Evolutionary conservation across 2,797 vertebrate species (phyloP), one percentile per base, ranked within the genome.

Genomic region (Odontamblyopus lacepedii): DNA sequence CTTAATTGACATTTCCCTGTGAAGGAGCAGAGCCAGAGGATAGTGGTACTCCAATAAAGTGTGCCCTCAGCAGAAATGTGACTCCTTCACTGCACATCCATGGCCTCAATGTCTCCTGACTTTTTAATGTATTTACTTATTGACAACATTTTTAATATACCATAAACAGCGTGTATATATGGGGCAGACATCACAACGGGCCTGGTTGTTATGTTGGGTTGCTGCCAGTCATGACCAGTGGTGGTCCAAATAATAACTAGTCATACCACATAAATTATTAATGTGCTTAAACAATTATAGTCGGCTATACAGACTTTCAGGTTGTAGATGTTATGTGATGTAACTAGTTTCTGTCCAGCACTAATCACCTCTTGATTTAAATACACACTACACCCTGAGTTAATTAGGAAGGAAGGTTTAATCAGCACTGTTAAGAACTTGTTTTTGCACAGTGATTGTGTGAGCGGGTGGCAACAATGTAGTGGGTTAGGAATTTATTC

Each of bases 61-160:
- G 81, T 81, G 80, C 60, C 78, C 82, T 92, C 91, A 90, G 91
- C 90, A 91, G 92, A 91, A 94, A 93, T 90, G 74, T 78, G 86
- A 91, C 79, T 83, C 84, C 48, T 64, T 67, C 69, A 65, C 67
- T 50, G 67, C n/a, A 70, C 78, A 77, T 79, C 78, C 66, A 68
- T 87, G 83, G 71, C 60, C 77, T 83, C 63, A 82, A 78, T 88
- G 83, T 88, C 81, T 87, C 73, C 81, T 83, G 51, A 79, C 35
- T 68, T 4, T 68, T 86, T 89, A 61, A 76, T 81, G 76, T 75
- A 70, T 75, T 77, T 67, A 71, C 70, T 62, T 73, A 71, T 55
- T 67, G 27, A 67, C 35, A 16, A 3, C 16, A 55, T 13, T 56
- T 29, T 56, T 67, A 67, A 32, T 30, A 53, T 35, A 27, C 30